Conservation (phyloP, 2,113 vertebrate genomes). For the Copsychus sechellarum region DNA sequence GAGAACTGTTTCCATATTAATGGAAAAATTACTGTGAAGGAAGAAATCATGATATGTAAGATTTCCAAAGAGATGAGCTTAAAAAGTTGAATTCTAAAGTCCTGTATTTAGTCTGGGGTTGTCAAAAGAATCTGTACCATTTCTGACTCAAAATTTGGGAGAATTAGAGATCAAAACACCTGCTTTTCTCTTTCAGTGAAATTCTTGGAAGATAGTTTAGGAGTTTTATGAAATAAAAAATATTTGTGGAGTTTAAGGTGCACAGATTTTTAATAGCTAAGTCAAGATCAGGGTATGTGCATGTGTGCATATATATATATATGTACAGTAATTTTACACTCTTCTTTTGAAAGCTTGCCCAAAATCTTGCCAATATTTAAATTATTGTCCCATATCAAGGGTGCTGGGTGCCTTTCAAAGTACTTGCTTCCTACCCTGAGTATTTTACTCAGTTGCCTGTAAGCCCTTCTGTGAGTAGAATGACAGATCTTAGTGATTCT, state of each 20-base stretch:
- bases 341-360: not conserved
- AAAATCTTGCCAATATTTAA: not conserved
- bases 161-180: not conserved
- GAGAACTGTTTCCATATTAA: constrained; percentile 49
- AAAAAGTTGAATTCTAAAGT: constrained; percentile 1
- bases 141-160: not conserved
- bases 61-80: constrained; percentile 20
- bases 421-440: not conserved
- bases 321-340: not conserved
- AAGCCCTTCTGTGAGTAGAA: not conserved
- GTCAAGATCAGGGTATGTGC: not conserved
- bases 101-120: constrained; percentile 8
- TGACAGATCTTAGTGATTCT: not conserved
- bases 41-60: constrained; percentile 9
- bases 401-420: not conserved
- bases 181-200: not conserved
- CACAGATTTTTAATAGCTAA: not conserved
- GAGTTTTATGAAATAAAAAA: not conserved
- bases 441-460: not conserved
- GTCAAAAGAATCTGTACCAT: not conserved
- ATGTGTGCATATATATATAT: too few relatives aligned
- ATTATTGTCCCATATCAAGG: not conserved
- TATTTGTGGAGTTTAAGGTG: not conserved
- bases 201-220: not conserved
- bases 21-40: constrained; percentile 14